Conservation (phyloP, 2,797 vertebrate genomes). For the Dipus sagitta region DNA sequence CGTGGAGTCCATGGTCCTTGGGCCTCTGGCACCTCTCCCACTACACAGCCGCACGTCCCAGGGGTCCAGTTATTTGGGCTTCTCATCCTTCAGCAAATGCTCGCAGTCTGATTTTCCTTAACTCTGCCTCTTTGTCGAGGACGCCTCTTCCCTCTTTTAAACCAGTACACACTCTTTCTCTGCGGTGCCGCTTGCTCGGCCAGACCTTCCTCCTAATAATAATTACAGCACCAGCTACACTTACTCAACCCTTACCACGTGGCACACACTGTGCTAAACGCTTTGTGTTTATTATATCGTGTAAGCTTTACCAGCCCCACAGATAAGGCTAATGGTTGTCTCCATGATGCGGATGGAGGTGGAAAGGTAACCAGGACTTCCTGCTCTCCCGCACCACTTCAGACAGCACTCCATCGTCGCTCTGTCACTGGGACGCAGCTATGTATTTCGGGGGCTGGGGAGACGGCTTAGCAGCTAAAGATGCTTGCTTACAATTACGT, state of each 20-base stretch:
- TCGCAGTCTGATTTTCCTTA: not conserved
- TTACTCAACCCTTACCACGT: not conserved
- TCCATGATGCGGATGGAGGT: conserved; percentile 15
- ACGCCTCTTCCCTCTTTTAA: not conserved
- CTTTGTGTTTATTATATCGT: conserved; percentile 4
- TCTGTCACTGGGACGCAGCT: not conserved
- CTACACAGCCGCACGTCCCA: not conserved
- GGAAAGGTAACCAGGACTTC: not conserved
- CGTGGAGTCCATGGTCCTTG: not conserved
- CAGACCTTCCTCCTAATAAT: conserved; percentile 1
- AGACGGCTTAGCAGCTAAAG: too few relatives aligned
- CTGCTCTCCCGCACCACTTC: not conserved
- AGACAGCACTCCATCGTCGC: not conserved
- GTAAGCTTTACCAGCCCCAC: conserved; percentile 5
- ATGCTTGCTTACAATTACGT: too few relatives aligned
- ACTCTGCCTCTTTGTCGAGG: not conserved
- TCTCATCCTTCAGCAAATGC: not conserved
- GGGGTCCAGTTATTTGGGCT: not conserved
- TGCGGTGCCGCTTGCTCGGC: not conserved
- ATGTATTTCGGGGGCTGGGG: not conserved
- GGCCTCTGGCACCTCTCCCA: not conserved
- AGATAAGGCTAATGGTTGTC: not conserved
- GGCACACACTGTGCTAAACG: not conserved
- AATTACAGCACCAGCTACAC: not conserved
- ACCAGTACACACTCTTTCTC: not conserved